Base-by-base conservation (phyloP, 2,888 invertebrate species). In the Drosophila neotestacea region DNA sequence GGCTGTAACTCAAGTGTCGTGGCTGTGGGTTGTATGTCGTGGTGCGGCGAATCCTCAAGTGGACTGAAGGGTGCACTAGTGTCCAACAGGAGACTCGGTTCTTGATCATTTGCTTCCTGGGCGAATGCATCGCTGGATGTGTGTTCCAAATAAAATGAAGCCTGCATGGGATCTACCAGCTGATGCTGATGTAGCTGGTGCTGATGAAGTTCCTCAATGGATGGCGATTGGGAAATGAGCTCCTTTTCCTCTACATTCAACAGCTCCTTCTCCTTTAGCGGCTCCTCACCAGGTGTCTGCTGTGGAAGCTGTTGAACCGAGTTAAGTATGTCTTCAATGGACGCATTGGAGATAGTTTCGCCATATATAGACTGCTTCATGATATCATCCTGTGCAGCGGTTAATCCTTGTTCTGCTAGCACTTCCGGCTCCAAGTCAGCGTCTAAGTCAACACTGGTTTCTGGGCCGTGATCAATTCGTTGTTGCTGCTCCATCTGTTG, bases 281-380 rank as follows among this genome's bases (percentile, higher is more conserved):
- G 47, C 39, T 90, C 91, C n/a, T 77, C 79, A 30, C 73, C 59
- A 5, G 59, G 7, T 32, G 80, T 78, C 1, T 76, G 80, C 1
- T 65, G 77, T 6, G 92, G 92, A 38, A 92, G 67, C 3, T 83
- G 77, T 65, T 92, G 92, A 11, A 92, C 92, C 0, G 91, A 89
- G 66, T 92, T 92, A 6, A 92, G 76, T 22, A 92, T 77, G 59
- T 92, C 90, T 54, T 90, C 90, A 38, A 91, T 91, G 6, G 81
- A 73, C 16, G 82, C 81, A 65, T 80, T 73, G 39, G 59, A 63
- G 11, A 52, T 48, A 2, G 58, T 42, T 4, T 88, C 84, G 13
- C 84, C 83, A 67, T 92, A 91, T 11, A 91, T 81, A 2, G 92
- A 91, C 28, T 85, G 77, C 34, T 90, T 91, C 91, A 91, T 90